Evolutionary conservation across 37 sponge, comb jelly and placozoan genomes (phyloP).

Genomic region (Aplysina aerophoba): DNA sequence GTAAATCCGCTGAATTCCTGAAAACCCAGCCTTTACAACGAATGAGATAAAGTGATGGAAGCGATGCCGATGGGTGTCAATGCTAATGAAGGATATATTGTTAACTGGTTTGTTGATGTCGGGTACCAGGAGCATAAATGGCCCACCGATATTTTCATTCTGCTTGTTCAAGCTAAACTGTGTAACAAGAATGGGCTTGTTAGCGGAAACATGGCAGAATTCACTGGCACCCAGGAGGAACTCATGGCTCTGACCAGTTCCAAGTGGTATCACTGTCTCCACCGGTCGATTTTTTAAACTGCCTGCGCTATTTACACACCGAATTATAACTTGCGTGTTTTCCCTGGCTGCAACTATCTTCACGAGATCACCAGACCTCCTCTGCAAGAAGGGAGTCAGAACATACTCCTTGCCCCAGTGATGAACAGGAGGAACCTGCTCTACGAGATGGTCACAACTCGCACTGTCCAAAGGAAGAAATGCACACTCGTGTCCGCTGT

Average conservation of each 20-base stretch:
- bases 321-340: background rate
- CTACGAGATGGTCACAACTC: constrained; percentile 25
- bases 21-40: background rate
- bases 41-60: constrained; percentile 24
- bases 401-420: constrained; percentile 24
- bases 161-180: background rate
- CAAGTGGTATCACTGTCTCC: background rate
- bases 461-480: background rate
- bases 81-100: constrained; percentile 12
- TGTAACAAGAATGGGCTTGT: background rate
- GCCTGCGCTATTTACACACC: background rate
- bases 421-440: constrained; percentile 8
- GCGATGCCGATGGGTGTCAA: background rate
- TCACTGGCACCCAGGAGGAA: background rate
- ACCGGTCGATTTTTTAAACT: background rate
- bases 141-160: background rate
- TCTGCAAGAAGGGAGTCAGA: background rate
- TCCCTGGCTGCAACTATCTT: background rate
- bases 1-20: too few relatives aligned
- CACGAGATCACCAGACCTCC: background rate
- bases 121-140: constrained; percentile 20
- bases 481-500: constrained; percentile 31
- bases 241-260: background rate
- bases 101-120: background rate
- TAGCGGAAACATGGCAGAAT: constrained; percentile 8